Base-by-base conservation (phyloP, 2,888 invertebrate species). In the Caradrina clavipalpis region DNA sequence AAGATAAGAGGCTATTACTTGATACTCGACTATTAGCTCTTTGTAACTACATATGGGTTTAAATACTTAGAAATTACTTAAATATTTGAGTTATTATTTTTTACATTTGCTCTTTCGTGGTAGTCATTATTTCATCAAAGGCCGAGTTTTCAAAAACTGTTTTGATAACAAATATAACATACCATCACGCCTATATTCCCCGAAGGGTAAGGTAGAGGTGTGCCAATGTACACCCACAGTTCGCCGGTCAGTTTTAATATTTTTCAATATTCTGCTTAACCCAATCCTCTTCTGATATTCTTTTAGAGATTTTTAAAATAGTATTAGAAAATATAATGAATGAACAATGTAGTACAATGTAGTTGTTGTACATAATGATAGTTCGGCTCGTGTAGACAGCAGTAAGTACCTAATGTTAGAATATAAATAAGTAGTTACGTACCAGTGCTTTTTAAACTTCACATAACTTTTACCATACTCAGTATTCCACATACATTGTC, bases 1-100 rank as follows among this genome's bases (percentile, higher is more conserved):
- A 69, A 45, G 19, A 21, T 39, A 56, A 55, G 60, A 26, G 49
- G 47, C 13, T 55, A 17, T 42, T 59, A 72, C 49, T 73, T 55
- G 21, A 47, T 59, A 49, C 42, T 65, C 57, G 17, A 7, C 47
- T 63, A 51, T 56, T 42, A 49, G 57, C 42, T 63, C 39, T 49
- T 63, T 47, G 47, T 42, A 13, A 54, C 21, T 58, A 59, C 64
- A 22, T 53, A 21, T 62, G n/a, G 19, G 55, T 55, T 56, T 56
- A 39, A 56, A 17, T 26, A 56, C 17, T 55, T 22, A 26, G 31
- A 62, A 50, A 42, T 15, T 13, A 26, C 0, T 0, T 10, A 39
- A 26, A 13, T 39, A 17, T 62, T 39, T 51, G 1, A 69, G 5
- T 26, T 21, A 19, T 19, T 55, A 11, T 55, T 42, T 55, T 42